A percentile compares a stretch with the other conserved stretches of the same genome.
phyloP scores from a whole-genome alignment of 1,140 invertebrate genomes.

The Aricia agestis region DNA sequence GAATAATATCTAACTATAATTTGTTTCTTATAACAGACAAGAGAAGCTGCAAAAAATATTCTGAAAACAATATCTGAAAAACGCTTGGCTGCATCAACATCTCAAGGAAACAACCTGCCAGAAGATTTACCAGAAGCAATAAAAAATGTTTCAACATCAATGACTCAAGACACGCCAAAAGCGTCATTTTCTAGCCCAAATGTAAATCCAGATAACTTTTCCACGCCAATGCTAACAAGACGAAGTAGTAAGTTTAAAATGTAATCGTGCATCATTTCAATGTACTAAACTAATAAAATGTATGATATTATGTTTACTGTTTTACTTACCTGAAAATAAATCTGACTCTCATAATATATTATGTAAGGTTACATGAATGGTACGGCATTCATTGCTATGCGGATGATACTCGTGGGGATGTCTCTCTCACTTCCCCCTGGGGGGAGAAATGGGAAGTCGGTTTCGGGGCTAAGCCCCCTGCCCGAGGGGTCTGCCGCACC shows the following conservation, averaged over 20 bases:
- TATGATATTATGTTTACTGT: background rate
- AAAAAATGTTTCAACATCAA: slow-evolving; percentile 51
- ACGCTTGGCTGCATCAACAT: slow-evolving; percentile 45
- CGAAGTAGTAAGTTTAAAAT: slow-evolving; percentile 62
- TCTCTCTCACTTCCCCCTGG: too few relatives aligned
- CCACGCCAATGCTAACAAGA: slow-evolving; percentile 54
- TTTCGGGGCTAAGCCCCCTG: too few relatives aligned
- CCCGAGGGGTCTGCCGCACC: too few relatives aligned
- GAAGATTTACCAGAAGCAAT: slow-evolving; percentile 60
- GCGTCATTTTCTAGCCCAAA: slow-evolving; percentile 52
- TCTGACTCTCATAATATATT: too few relatives aligned
- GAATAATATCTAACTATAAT: slow-evolving; percentile 22
- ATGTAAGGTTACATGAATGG: too few relatives aligned
- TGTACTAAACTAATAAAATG: background rate
- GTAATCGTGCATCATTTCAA: slow-evolving; percentile 24
- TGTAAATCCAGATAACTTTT: slow-evolving; percentile 57
- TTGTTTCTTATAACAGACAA: slow-evolving; percentile 81
- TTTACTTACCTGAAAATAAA: too few relatives aligned
- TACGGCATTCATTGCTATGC: too few relatives aligned
- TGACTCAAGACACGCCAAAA: slow-evolving; percentile 50
- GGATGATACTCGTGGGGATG: too few relatives aligned
- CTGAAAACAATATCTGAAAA: slow-evolving; percentile 85
- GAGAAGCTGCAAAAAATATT: slow-evolving; percentile 93
- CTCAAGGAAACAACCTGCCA: slow-evolving; percentile 37
- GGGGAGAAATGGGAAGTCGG: too few relatives aligned